phyloP scores from a whole-genome alignment of 2,113 vertebrate species.

The Emydura subglobosa region DNA sequence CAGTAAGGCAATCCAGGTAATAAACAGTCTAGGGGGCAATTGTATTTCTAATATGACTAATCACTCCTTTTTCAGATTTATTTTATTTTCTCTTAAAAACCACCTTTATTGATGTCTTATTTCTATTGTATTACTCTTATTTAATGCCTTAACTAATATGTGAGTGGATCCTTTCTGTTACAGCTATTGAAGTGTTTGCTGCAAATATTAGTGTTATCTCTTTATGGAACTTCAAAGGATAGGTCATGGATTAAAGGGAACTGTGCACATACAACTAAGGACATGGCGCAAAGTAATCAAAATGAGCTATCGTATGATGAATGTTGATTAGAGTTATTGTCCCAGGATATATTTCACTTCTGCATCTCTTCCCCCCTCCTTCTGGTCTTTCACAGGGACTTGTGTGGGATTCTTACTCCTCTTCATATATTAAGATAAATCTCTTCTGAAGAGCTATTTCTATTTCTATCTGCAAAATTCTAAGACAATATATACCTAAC shows the following conservation, averaged over 20 bases:
- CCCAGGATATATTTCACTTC: background rate
- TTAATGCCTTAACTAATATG: background rate
- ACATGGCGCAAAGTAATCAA: background rate
- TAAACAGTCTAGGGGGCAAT: background rate
- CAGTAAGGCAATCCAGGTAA: background rate
- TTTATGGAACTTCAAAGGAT: background rate
- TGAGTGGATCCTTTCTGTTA: accelerated
- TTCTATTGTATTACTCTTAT: background rate
- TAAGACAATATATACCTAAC: accelerated
- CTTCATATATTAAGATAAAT: background rate
- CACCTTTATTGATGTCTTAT: background rate
- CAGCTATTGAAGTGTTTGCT: background rate
- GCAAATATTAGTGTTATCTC: no score
- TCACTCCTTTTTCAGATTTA: background rate
- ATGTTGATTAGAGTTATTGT: background rate
- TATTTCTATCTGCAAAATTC: background rate
- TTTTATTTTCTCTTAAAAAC: background rate
- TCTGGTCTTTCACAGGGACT: background rate
- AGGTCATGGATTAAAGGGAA: background rate
- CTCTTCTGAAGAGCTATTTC: background rate
- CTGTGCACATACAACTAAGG: background rate
- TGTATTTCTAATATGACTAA: background rate
- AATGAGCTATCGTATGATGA: background rate
- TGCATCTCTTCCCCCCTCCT: accelerated
- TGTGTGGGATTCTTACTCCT: background rate